Base-by-base conservation (phyloP, 1,140 invertebrate genomes). In the Trachymyrmex septentrionalis region DNA sequence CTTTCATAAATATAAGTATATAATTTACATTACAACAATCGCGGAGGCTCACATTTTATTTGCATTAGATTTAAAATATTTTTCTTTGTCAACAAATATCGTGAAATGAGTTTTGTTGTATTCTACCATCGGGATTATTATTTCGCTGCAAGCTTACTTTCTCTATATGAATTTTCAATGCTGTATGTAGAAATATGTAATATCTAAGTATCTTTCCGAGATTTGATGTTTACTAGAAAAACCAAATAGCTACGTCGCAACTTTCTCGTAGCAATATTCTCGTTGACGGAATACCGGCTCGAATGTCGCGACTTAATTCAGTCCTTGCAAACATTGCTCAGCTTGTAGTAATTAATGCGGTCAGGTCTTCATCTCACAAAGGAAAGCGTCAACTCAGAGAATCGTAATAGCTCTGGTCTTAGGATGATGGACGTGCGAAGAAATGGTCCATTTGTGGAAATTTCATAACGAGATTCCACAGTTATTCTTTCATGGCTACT, bases 151-250 rank as follows among this genome's bases (percentile, higher is more conserved):
- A 44, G 14, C 19, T 59, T 38, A 38, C 55, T n/a, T 59, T 63
- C 9, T 0, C 21, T 59, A 10, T 55, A 80, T 80, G 50, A 50
- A 59, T 80, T 80, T 67, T 16, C 63, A 34, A 80, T 55, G 55
- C n/a, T 67, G 38, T 80, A 80, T 48, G 27, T 21, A 34, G 2
- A 67, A 67, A n/a, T 34, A 64, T 50, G 75, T 44, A 67, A 80
- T 67, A 67, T 67, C 24, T 14, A 14, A 9, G 6, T 63, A 61
- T 24, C 48, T 6, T 66, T 53, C 19, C 21, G 0, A 34, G 77
- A 80, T 80, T 67, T 34, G 5, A n/a, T 63, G 24, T 61, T 66
- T 78, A 48, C 76, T 24, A 34, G 44, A 50, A 50, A 64, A 66
- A 53, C 24, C 24, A 30, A 48, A 10, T 44, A 75, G 30, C n/a